Conservation (phyloP, 2,797 vertebrate species). For the Alcedo quadribrachys region DNA sequence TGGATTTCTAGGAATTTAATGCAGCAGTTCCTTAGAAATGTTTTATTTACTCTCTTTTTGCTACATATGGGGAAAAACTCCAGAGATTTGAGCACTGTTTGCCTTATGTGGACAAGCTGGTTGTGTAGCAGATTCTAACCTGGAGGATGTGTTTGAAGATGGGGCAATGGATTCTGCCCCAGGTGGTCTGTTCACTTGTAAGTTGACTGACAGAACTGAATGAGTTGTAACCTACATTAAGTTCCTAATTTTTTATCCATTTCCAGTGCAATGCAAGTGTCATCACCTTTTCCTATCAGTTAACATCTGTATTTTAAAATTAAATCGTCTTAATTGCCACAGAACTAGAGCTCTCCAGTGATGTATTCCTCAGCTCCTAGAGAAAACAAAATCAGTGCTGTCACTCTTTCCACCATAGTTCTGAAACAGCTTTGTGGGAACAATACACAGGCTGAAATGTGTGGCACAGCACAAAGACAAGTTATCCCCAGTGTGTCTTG, state of each 20-base stretch:
- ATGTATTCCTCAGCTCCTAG: not conserved
- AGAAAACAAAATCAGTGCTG: not conserved
- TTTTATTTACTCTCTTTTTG: not conserved
- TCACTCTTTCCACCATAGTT: not conserved
- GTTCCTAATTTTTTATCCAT: not conserved
- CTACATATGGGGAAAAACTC: not conserved
- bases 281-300: not conserved
- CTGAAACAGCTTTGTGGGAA: not conserved
- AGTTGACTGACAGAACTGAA: not conserved
- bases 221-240: not conserved
- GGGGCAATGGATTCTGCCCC: not conserved
- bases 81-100: not conserved
- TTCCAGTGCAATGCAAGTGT: not conserved
- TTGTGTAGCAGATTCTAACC: not conserved
- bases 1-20: not conserved
- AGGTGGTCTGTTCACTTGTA: not conserved
- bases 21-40: not conserved
- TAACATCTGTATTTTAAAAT: not conserved
- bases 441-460: not conserved
- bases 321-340: not conserved
- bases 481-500: not conserved
- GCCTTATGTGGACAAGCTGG: not conserved
- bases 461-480: not conserved
- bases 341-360: rapidly evolving
- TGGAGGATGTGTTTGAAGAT: not conserved